phyloP scores from a whole-genome alignment of 2,113 vertebrate genomes.

The Apteryx mantelli region DNA sequence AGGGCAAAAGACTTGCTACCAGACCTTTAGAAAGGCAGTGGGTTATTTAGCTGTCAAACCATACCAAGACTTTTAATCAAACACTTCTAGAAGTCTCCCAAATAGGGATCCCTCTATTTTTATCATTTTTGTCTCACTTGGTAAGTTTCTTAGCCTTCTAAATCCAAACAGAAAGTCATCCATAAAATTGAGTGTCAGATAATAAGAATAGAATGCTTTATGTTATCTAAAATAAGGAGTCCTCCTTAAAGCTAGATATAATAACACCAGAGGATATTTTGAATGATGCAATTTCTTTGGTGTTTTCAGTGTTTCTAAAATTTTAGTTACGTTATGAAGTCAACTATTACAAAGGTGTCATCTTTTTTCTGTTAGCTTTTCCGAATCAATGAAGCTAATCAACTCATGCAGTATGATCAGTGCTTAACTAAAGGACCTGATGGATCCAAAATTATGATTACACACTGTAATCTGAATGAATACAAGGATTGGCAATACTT shows the following conservation, averaged over 20 bases:
- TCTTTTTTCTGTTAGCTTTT: conserved; percentile 84
- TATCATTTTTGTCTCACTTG: neutral
- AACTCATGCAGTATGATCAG: conserved; percentile 98
- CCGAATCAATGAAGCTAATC: conserved; percentile 95
- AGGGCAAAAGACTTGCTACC: neutral
- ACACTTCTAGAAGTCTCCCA: neutral
- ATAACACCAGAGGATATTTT: neutral
- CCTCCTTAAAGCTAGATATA: neutral
- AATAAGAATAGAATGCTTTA: neutral
- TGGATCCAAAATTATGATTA: conserved; percentile 87
- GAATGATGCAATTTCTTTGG: neutral
- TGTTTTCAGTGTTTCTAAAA: neutral
- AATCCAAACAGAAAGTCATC: neutral
- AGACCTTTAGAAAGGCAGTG: neutral
- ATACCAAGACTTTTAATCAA: neutral
- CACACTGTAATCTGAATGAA: conserved; percentile 92
- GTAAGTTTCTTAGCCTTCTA: neutral
- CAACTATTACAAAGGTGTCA: neutral
- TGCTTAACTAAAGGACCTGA: conserved; percentile 90
- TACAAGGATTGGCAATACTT: conserved; percentile 94
- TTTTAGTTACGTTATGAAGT: accelerated
- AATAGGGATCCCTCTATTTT: neutral
- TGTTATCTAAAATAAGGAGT: neutral
- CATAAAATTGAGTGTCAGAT: neutral
- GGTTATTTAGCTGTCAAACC: neutral